These are phyloP conservation scores for Cynodonichthys magdalenae DNA, from an alignment of 2,797 vertebrate species.

Conservation along the genomic window DNA sequence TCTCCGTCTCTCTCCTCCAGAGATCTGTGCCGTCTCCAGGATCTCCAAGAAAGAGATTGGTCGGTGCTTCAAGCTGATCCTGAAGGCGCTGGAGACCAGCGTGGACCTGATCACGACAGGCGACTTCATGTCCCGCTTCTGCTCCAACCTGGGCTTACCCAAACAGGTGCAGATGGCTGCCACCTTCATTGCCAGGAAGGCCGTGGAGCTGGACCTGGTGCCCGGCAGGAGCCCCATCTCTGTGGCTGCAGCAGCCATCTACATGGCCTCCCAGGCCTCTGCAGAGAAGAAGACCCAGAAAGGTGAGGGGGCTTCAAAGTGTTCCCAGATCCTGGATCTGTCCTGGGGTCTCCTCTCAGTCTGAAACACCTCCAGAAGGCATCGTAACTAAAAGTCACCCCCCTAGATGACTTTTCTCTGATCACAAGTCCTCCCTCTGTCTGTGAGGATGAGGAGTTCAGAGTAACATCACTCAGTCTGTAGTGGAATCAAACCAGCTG, in stretches of 20 bases:
- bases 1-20: slow-evolving; percentile 63
- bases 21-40: slow-evolving; percentile 97
- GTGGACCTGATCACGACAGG: slow-evolving; percentile 98
- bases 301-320: slow-evolving; percentile 76
- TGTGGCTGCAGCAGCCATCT: slow-evolving; percentile 97
- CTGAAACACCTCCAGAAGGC: too few species aligned
- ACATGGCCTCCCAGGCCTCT: slow-evolving; percentile 98
- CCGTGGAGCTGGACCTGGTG: slow-evolving; percentile 95
- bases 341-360: too few species aligned
- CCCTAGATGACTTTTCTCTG: too few species aligned
- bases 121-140: slow-evolving; percentile 97
- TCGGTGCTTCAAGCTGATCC: slow-evolving; percentile 91
- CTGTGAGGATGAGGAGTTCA: too few species aligned
- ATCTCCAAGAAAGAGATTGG: slow-evolving; percentile 99
- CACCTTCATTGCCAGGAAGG: slow-evolving; percentile 95
- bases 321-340: too few species aligned
- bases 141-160: slow-evolving; percentile 94
- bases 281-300: slow-evolving; percentile 98
- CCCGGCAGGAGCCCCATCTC: slow-evolving; percentile 97
- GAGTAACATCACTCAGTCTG: too few species aligned
- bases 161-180: slow-evolving; percentile 99
- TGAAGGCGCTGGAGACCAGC: slow-evolving; percentile 98
- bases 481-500: too few species aligned
- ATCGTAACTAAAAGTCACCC: too few species aligned
- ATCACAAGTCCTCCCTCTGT: too few species aligned